Evolutionary conservation across 2,797 vertebrate species (phyloP).

Genomic region (Melanotaenia pygmaea): DNA sequence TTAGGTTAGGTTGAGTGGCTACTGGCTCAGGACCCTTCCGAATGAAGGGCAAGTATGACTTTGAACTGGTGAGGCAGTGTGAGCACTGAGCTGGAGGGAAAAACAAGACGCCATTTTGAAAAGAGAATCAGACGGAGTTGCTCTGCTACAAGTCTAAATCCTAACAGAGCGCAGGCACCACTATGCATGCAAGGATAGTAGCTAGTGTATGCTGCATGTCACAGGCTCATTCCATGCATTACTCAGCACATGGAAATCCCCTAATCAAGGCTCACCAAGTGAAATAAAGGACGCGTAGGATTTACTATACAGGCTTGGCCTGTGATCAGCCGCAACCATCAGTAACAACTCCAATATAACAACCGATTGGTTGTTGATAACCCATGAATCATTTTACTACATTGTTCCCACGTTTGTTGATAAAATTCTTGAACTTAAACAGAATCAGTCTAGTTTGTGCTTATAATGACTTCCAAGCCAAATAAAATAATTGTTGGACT

Average conservation of each 20-base stretch:
- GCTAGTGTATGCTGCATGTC: conserved; percentile 55
- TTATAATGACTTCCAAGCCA: neutral
- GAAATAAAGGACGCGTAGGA: conserved; percentile 54
- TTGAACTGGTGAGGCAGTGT: conserved; percentile 71
- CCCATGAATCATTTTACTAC: neutral
- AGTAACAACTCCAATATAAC: conserved; percentile 15
- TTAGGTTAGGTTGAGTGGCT: conserved; percentile 51
- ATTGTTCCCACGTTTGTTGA: neutral
- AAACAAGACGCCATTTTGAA: conserved; percentile 84
- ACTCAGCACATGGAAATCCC: conserved; percentile 80
- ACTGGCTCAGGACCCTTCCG: conserved; percentile 58
- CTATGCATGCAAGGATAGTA: conserved; percentile 60
- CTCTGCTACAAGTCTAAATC: conserved; percentile 68
- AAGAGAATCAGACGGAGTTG: conserved; percentile 74
- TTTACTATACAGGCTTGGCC: conserved; percentile 36
- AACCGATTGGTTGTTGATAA: conserved; percentile 23
- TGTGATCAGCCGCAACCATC: conserved; percentile 25
- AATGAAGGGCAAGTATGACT: conserved; percentile 71
- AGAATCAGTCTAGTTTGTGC: neutral
- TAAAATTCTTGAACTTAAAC: conserved; percentile 9
- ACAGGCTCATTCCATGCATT: conserved; percentile 75
- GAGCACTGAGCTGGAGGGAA: conserved; percentile 72
- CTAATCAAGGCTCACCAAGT: conserved; percentile 57
- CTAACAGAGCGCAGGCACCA: conserved; percentile 56
- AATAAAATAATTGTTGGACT: neutral